Base-by-base conservation (phyloP, 2,113 vertebrate genomes). In the Cichladusa arquata region DNA sequence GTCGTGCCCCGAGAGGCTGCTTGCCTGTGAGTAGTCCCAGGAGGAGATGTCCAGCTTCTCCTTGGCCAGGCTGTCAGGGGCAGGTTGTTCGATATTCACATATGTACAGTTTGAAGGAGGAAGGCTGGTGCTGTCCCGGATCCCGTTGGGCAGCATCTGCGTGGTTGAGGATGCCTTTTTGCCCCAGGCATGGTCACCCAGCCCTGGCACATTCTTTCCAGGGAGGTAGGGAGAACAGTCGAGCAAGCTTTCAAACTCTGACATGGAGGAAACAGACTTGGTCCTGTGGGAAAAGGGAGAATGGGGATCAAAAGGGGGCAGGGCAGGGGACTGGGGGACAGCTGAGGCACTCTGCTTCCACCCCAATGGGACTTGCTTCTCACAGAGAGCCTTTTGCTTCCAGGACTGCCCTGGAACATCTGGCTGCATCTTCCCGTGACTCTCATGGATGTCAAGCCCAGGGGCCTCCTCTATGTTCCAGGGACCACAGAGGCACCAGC, bases 241-340 rank as follows among this genome's bases (percentile, higher is more conserved):
- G 0, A 99, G 97, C 92, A 98, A 97, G 97, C 97, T 97, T 81
- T 99, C 98, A 82, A 99, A 98, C 90, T 99, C 99, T 78, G 98
- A 98, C 94, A 98, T 97, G 38, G 97, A 98, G 16, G 97, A 98
- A 90, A 98, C 96, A 1, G 98, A 99, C 91, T 99, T 99, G 87
- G 98, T 98, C 98, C 99, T 99, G 79, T 23, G 76, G 80, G 40
- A 94, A 79, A 25, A 74, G 33, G 95, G 61, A 90, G 34, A 7
- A 74, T 0, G 1, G 15, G 14, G 26, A 44, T 86, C 18, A 73
- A 29, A 69, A 17, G 1, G 5, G 29, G 19, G 24, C 36, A 40
- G 25, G 36, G 42, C 9, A 71, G n/a, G 0, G 0, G 14, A 9
- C 0, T 66, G 61, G 9, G 24, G 19, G 6, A 31, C 20, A 26